Conservation (phyloP, 2,113 vertebrate genomes). For the Cepphus grylle region DNA sequence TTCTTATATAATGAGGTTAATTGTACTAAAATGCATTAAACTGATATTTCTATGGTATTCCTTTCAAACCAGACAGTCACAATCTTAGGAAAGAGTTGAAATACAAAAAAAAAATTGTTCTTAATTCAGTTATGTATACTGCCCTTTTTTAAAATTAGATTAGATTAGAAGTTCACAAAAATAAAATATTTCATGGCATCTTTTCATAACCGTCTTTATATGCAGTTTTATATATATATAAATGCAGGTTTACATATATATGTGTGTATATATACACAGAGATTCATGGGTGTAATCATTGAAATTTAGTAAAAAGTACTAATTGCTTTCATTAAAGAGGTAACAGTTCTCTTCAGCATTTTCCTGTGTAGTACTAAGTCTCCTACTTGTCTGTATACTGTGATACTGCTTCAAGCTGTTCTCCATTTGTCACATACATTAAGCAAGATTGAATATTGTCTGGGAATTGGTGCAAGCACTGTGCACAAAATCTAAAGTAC, state of each 20-base stretch:
- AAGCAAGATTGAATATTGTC: neutral
- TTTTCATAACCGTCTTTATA: neutral
- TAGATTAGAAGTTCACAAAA: slow-evolving; percentile 10
- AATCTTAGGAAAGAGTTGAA: slow-evolving; percentile 13
- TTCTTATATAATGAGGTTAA: slow-evolving; percentile 21
- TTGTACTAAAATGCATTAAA: slow-evolving; percentile 44
- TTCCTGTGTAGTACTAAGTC: neutral
- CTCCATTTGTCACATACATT: neutral
- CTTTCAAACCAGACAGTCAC: slow-evolving; percentile 13
- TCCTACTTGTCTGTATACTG: neutral
- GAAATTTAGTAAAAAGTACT: neutral
- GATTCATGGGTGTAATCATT: neutral
- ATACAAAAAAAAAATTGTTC: slow-evolving; percentile 42
- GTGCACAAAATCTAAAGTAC: neutral
- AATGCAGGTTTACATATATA: neutral
- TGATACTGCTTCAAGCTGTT: neutral
- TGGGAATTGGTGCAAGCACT: neutral
- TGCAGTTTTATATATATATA: neutral
- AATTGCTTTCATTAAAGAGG: neutral
- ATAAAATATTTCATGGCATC: neutral
- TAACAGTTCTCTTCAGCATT: neutral
- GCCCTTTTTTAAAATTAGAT: neutral
- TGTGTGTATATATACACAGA: neutral
- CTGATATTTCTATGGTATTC: slow-evolving; percentile 24
- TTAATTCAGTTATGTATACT: neutral